Conservation (phyloP, 2,797 vertebrate species). For the Lagorchestes hirsutus region DNA sequence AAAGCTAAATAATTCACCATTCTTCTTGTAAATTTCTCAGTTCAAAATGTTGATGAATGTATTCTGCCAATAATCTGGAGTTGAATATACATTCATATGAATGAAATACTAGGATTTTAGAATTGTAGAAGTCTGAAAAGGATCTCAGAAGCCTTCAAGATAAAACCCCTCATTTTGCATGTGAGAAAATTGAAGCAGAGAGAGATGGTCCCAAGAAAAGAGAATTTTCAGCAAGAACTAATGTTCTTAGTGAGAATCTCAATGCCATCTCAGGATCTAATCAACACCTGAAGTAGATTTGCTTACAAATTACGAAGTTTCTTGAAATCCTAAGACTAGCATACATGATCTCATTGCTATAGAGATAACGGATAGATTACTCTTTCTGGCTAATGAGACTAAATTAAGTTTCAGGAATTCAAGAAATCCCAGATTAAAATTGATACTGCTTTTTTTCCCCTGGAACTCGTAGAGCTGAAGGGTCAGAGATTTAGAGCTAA, state of each 20-base stretch:
- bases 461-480: background rate
- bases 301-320: background rate
- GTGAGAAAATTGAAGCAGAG: background rate
- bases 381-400: background rate
- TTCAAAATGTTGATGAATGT: conserved; percentile 45
- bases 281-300: background rate
- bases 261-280: background rate
- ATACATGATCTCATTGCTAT: background rate
- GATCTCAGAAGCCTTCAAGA: background rate
- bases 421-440: background rate
- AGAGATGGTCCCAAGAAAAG: conserved; percentile 16
- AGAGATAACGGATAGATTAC: background rate
- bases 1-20: conserved; percentile 51
- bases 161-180: background rate
- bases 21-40: conserved; percentile 45
- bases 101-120: conserved; percentile 18
- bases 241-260: conserved; percentile 5
- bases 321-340: no score
- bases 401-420: conserved; percentile 16
- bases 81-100: conserved; percentile 3
- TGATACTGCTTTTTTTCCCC: background rate
- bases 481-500: background rate
- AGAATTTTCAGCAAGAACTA: background rate
- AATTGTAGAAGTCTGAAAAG: background rate
- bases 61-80: conserved; percentile 52